phyloP scores from a whole-genome alignment of 2,113 vertebrate species.

The Monopterus albus region DNA sequence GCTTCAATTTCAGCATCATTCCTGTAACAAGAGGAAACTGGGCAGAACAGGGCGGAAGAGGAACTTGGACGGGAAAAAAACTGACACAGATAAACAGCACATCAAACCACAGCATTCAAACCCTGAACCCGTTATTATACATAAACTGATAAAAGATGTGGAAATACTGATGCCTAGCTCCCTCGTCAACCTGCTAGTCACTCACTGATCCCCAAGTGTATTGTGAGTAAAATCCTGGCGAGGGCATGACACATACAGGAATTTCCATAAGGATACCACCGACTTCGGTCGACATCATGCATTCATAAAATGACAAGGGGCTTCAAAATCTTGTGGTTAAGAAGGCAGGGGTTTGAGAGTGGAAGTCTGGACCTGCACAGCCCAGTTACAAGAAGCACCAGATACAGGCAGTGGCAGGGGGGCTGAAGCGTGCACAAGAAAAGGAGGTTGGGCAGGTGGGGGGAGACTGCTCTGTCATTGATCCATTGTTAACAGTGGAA shows the following conservation, averaged over 20 bases:
- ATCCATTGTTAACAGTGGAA: constrained; percentile 59
- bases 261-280: constrained; percentile 58
- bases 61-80: constrained; percentile 21
- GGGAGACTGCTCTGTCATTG: constrained; percentile 25
- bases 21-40: constrained; percentile 17
- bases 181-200: constrained; percentile 34
- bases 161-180: constrained; percentile 42
- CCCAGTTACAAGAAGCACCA: constrained; percentile 80
- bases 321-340: constrained; percentile 65
- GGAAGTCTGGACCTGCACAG: constrained; percentile 69
- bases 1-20: constrained; percentile 35
- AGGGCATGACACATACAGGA: constrained; percentile 44
- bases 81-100: constrained; percentile 55
- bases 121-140: constrained; percentile 60
- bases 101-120: constrained; percentile 57
- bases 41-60: constrained; percentile 6
- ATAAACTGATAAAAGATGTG: constrained; percentile 64
- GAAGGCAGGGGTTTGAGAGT: constrained; percentile 68
- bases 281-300: constrained; percentile 64
- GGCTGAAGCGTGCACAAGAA: constrained; percentile 34
- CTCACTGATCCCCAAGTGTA: constrained; percentile 34
- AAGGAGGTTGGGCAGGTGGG: constrained; percentile 4
- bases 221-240: constrained; percentile 36
- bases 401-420: constrained; percentile 64
- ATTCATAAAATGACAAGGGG: constrained; percentile 68